Base-by-base conservation (phyloP, 2,113 vertebrate genomes). In the Suncus etruscus region DNA sequence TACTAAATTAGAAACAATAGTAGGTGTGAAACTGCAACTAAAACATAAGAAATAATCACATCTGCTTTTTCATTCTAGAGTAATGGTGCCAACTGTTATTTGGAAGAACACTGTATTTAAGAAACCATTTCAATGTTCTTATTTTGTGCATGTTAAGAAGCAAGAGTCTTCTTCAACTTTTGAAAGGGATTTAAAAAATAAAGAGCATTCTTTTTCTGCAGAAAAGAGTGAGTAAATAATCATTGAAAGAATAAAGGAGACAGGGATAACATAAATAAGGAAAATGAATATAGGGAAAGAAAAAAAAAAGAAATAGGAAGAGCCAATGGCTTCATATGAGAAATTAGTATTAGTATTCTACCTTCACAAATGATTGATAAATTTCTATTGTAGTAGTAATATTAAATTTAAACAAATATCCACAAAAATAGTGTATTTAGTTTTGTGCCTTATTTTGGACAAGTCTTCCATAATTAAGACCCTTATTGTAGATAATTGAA, bases 351-450 rank as follows among this genome's bases (percentile, higher is more conserved):
- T 66, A 79, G 66, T 6, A 27, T 16, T 8, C 3, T 78, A 5
- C 69, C 83, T 79, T 91, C 61, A 58, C 16, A 83, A 75, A 89
- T 14, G 9, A 72, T 25, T 78, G 12, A 5, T 58, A 25, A 72
- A 16, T 88, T 72, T 54, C 74, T 69, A 68, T 31, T 87, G 0
- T 61, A 27, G 25, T 25, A 65, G 50, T 47, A 29, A 50, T 39
- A 50, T 50, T 50, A 90, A 83, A 68, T 81, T 50, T 50, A 92
- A 78, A 73, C 77, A 11, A n/a, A 66, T 58, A 22, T 86, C n/a
- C 39, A 39, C 39, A 39, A 39, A 39, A 39, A 16, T 83, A 31
- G 14, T 51, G 4, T 65, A 39, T 29, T 48, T 65, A 82, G 66
- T 63, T 82, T 24, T 12, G 22, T 20, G 66, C 3, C n/a, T 91